These are phyloP conservation scores for Taphrorychus bicolor DNA, from an alignment of 2,888 invertebrate species.

Conservation along the genomic window DNA sequence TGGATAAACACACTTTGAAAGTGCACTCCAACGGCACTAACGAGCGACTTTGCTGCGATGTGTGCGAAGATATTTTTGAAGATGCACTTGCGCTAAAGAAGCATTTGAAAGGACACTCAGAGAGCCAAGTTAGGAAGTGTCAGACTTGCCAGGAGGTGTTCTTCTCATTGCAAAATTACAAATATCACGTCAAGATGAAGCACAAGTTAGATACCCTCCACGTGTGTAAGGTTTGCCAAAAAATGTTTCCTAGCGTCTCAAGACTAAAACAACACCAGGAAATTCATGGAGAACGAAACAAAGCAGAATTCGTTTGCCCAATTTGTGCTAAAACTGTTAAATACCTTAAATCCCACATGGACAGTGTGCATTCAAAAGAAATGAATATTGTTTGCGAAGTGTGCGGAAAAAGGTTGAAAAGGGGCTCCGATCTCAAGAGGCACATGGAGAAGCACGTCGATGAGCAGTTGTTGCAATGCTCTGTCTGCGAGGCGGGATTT, in stretches of 20 bases:
- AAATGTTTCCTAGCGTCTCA: conserved; percentile 62
- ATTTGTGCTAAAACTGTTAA: conserved; percentile 9
- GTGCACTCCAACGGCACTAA: not conserved
- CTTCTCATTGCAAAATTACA: conserved; percentile 5
- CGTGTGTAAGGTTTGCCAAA: conserved; percentile 62
- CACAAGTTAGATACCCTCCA: not conserved
- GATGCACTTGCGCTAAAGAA: not conserved
- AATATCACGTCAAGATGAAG: conserved; percentile 12
- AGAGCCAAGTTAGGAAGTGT: conserved; percentile 6
- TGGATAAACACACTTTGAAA: conserved; percentile 38
- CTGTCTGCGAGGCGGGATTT: not conserved
- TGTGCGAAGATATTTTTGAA: conserved; percentile 6
- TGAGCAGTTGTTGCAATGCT: not conserved
- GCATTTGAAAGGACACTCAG: conserved; percentile 6
- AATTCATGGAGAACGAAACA: not conserved
- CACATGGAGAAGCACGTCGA: conserved; percentile 50
- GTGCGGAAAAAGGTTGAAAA: conserved; percentile 19
- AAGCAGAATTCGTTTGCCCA: conserved; percentile 19
- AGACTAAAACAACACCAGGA: not conserved
- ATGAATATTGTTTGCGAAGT: conserved; percentile 28
- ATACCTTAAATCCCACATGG: conserved; percentile 1
- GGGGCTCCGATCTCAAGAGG: conserved; percentile 12
- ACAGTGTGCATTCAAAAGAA: conserved; percentile 1
- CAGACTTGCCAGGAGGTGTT: conserved; percentile 14
- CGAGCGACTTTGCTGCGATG: conserved; percentile 19